phyloP scores from a whole-genome alignment of 1,140 invertebrate genomes.

The Drosophila ananassae region DNA sequence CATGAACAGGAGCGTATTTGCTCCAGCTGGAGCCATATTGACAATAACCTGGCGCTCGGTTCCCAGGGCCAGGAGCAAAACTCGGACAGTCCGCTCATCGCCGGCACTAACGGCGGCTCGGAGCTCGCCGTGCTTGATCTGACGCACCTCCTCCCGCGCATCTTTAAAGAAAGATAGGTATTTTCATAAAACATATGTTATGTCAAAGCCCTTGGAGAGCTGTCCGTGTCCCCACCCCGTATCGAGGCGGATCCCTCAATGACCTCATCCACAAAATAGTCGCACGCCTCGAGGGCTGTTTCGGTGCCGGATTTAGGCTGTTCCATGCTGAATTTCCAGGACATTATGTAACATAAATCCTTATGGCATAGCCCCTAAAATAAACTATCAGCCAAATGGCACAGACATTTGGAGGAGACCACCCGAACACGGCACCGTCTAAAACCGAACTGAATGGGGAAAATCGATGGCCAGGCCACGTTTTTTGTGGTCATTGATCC shows the following conservation, averaged over 20 bases:
- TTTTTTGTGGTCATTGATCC: constrained; percentile 68
- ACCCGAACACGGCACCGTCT: constrained; percentile 25
- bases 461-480: constrained; percentile 62
- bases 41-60: constrained; percentile 89
- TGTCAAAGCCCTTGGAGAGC: constrained; percentile 11
- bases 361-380: constrained; percentile 4
- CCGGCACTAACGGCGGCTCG: constrained; percentile 89
- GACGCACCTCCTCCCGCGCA: constrained; percentile 89
- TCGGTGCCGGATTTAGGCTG: constrained; percentile 85
- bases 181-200: constrained; percentile 19
- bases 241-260: constrained; percentile 61
- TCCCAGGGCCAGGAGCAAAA: constrained; percentile 88
- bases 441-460: constrained; percentile 60
- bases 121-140: constrained; percentile 89
- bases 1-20: constrained; percentile 94
- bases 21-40: constrained; percentile 93
- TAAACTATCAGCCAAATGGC: constrained; percentile 21
- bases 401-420: constrained; percentile 1
- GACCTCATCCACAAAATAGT: constrained; percentile 88
- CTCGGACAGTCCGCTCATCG: constrained; percentile 87
- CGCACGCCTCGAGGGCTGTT: constrained; percentile 87
- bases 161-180: constrained; percentile 84
- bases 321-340: constrained; percentile 77
- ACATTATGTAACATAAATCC: constrained; percentile 63
- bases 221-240: constrained; percentile 42